Evolutionary conservation across 1,140 invertebrate genomes (phyloP).

Genomic region (Scaptomyza hsui): DNA sequence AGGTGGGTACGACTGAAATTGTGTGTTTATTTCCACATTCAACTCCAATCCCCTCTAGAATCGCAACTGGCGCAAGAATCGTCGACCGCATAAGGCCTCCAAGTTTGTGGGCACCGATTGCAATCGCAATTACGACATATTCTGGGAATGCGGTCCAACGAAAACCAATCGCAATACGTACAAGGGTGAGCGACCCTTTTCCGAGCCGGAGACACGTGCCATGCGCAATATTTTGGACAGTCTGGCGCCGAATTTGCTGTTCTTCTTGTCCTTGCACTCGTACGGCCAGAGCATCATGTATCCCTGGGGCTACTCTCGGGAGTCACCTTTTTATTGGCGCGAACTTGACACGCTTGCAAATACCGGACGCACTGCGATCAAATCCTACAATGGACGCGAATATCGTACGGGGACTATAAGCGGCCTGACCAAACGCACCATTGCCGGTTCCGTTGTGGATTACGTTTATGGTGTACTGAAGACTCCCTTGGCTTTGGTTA

Average conservation of each 20-base stretch:
- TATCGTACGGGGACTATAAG: slow-evolving; percentile 81
- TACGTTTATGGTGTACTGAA: slow-evolving; percentile 87
- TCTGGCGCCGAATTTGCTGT: slow-evolving; percentile 85
- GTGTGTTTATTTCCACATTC: not conserved
- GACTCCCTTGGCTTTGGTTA: slow-evolving; percentile 88
- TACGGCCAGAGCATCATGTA: slow-evolving; percentile 87
- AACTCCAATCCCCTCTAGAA: slow-evolving; percentile 52
- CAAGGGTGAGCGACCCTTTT: slow-evolving; percentile 89
- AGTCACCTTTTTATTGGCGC: slow-evolving; percentile 66
- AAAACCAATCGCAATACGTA: slow-evolving; percentile 88
- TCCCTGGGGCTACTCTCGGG: slow-evolving; percentile 86
- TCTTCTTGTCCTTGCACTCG: slow-evolving; percentile 89
- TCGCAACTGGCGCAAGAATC: slow-evolving; percentile 86
- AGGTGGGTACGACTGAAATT: slow-evolving; percentile 38
- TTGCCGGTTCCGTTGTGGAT: slow-evolving; percentile 89
- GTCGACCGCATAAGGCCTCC: slow-evolving; percentile 63
- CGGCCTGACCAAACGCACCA: slow-evolving; percentile 84
- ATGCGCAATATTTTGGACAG: slow-evolving; percentile 86
- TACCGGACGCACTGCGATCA: slow-evolving; percentile 84
- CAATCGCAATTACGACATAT: slow-evolving; percentile 88
- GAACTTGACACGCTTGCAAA: slow-evolving; percentile 79
- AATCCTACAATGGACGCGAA: slow-evolving; percentile 85
- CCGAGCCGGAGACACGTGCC: slow-evolving; percentile 89
- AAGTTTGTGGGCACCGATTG: slow-evolving; percentile 87
- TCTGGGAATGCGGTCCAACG: slow-evolving; percentile 86